phyloP scores from a whole-genome alignment of 1,140 invertebrate species.

The Hylaeus anthracinus region DNA sequence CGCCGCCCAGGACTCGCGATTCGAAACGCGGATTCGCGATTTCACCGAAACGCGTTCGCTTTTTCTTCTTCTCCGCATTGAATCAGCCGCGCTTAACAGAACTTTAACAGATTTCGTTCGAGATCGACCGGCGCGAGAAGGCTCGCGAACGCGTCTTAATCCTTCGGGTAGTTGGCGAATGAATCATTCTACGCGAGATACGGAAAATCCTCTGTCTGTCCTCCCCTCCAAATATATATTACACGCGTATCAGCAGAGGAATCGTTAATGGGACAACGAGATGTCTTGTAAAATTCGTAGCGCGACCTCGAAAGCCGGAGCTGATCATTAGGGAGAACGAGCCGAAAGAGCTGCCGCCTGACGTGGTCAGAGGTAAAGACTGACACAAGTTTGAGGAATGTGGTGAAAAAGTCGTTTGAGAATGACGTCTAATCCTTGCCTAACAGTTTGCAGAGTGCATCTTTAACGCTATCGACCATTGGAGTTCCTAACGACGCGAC shows the following conservation, averaged over 20 bases:
- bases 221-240: constrained; percentile 32
- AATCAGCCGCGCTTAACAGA: constrained; percentile 1
- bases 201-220: neutral
- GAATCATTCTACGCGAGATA: too few relatives aligned
- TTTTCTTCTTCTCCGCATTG: neutral
- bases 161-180: too few relatives aligned
- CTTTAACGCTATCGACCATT: neutral
- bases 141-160: neutral
- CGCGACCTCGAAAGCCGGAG: constrained; percentile 88
- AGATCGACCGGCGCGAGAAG: neutral
- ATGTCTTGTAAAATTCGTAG: constrained; percentile 77
- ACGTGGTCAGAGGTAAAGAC: constrained; percentile 92
- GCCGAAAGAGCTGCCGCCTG: constrained; percentile 92
- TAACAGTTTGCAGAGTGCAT: constrained; percentile 35
- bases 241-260: constrained; percentile 38
- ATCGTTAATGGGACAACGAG: constrained; percentile 66
- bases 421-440: constrained; percentile 16
- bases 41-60: neutral
- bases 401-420: neutral
- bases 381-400: constrained; percentile 35
- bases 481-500: too few relatives aligned
- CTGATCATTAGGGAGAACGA: constrained; percentile 95
- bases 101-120: neutral
- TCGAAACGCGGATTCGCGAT: neutral
- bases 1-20: neutral